Evolutionary conservation across 2,888 invertebrate species (phyloP).

Genomic region (Pandemis heparana): DNA sequence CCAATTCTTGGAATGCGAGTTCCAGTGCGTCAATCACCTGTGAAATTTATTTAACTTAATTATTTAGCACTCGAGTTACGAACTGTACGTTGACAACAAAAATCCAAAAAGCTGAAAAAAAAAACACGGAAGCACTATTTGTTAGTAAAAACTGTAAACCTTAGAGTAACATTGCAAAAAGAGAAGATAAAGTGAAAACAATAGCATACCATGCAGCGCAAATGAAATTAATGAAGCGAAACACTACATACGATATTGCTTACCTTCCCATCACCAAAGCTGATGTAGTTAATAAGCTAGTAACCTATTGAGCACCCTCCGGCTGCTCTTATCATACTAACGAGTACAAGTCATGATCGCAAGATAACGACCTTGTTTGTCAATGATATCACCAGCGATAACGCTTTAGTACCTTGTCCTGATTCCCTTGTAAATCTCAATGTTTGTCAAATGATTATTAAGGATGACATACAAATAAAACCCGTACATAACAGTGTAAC

Average conservation of each 20-base stretch:
- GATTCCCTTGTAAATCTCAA: constrained; percentile 49
- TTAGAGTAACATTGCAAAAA: constrained; percentile 42
- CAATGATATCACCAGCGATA: constrained; percentile 60
- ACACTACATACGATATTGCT: constrained; percentile 60
- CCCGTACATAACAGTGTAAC: constrained; percentile 79
- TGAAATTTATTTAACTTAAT: constrained; percentile 29
- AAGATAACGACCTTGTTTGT: constrained; percentile 63
- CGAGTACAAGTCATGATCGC: constrained; percentile 51
- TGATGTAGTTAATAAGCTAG: constrained; percentile 61
- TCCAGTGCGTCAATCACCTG: constrained; percentile 88
- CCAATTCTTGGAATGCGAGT: constrained; percentile 87
- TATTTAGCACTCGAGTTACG: not conserved
- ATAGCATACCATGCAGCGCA: constrained; percentile 64
- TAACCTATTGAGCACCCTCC: constrained; percentile 55
- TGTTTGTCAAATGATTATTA: constrained; percentile 41
- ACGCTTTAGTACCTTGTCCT: constrained; percentile 52
- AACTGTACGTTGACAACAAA: constrained; percentile 14
- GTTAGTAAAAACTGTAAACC: constrained; percentile 23
- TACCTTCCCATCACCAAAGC: constrained; percentile 82
- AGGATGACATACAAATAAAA: constrained; percentile 75
- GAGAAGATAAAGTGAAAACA: constrained; percentile 49
- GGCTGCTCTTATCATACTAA: constrained; percentile 55
- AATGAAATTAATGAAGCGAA: constrained; percentile 69
- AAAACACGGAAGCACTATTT: constrained; percentile 5
- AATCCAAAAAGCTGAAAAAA: constrained; percentile 24